Base-by-base conservation (phyloP, 37 sponge, comb jelly and placozoan species). In the Bolinopsis microptera region DNA sequence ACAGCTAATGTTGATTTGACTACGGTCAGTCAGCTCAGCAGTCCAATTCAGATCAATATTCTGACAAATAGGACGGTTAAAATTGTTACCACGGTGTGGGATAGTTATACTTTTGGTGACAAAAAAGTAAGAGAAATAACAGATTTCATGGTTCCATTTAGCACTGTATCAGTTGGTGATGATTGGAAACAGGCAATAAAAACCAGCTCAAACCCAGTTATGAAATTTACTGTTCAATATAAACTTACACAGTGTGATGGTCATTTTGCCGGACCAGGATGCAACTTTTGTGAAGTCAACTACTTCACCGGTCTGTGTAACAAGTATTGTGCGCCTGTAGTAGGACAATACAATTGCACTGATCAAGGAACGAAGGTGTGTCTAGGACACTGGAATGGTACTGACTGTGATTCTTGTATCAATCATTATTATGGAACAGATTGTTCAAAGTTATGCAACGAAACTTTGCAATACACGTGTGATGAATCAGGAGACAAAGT, bases 331-430 rank as follows among this genome's bases (percentile, higher is more conserved):
- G 35, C 23, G 1, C 35, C 33, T 8, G 16, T 18, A 36, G 8
- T 18, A 13, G 83, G 38, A 5, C 16, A 22, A 38, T 80, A 5
- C 13, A 27, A 5, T n/a, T n/a, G n/a, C n/a, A n/a, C n/a, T n/a
- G n/a, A n/a, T n/a, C n/a, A n/a, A n/a, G n/a, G n/a, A n/a, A n/a
- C n/a, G n/a, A n/a, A n/a, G n/a, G n/a, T n/a, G n/a, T n/a, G n/a
- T n/a, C n/a, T n/a, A n/a, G n/a, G 13, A 0, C 18, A 80, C 38
- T 32, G 36, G 83, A 80, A 74, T 25, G 76, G 76, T 26, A n/a
- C 28, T 5, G 24, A 74, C 83, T 80, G 83, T 80, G 36, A 80
- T 2, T 35, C 16, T 80, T 80, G 83, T 23, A n/a, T n/a, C n/a
- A n/a, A n/a, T n/a, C n/a, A n/a, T n/a, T n/a, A n/a, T n/a, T n/a